Conservation (phyloP, 2,888 invertebrate genomes). For the Tanytarsus gracilentus region DNA sequence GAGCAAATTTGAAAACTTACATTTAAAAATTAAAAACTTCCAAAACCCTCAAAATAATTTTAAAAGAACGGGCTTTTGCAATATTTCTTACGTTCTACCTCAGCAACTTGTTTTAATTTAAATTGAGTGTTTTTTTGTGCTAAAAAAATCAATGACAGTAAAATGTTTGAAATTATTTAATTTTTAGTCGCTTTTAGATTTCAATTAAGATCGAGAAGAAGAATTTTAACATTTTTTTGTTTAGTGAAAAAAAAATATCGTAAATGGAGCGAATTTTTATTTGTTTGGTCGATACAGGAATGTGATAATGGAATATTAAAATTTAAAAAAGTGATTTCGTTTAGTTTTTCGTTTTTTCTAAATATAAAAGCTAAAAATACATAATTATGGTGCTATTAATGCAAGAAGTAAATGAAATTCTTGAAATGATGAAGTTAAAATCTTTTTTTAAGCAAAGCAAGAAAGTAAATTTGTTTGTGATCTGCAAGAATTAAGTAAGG, state of each 20-base stretch:
- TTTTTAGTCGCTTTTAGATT: background rate
- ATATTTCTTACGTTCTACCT: constrained; percentile 26
- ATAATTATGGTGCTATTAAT: too few relatives aligned
- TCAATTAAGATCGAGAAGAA: background rate
- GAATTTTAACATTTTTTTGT: background rate
- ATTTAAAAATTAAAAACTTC: too few relatives aligned
- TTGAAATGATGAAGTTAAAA: background rate
- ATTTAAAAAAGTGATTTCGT: too few relatives aligned
- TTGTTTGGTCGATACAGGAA: constrained; percentile 6
- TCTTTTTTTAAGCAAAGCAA: background rate
- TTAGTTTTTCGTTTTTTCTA: too few relatives aligned
- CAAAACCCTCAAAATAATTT: too few relatives aligned
- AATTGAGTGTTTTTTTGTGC: background rate
- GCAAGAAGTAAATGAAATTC: constrained; percentile 4
- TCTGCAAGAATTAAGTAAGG: constrained; percentile 4
- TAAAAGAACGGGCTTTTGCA: constrained; percentile 16
- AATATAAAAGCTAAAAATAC: too few relatives aligned
- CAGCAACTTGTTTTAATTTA: constrained; percentile 11
- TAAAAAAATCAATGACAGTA: background rate
- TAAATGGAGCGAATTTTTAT: constrained; percentile 7
- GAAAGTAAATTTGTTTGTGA: constrained; percentile 1
- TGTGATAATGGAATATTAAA: constrained; percentile 9
- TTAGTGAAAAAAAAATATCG: background rate
- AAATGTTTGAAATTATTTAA: background rate
- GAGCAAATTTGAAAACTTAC: too few relatives aligned